Base-by-base conservation (phyloP, 2,113 vertebrate species). In the Sylvicapra grimmia region DNA sequence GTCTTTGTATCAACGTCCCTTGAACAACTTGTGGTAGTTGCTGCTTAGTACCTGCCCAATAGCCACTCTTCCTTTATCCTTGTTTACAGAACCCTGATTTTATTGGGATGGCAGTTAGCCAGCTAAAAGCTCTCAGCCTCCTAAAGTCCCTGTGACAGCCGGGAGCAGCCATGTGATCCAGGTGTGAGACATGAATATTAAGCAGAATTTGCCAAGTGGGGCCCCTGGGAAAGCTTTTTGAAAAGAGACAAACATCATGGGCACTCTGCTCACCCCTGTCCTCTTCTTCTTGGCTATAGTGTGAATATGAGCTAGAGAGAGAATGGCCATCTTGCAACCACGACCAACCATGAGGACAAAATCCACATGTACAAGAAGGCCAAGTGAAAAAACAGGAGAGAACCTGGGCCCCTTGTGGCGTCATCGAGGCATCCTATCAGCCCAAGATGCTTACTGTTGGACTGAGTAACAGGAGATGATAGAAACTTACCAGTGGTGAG, bases 221-320 rank as follows among this genome's bases (percentile, higher is more conserved):
- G 7, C 18, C n/a, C 53, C 18, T 5, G 2, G 59, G 51, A 75
- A 44, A 58, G 53, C 9, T 36, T 84, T 77, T 5, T 80, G 79
- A 88, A 49, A 65, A 51, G 33, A 93, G 63, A 36, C 16, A 15
- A 18, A 11, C 5, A 2, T 18, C 29, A 18, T 0, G 6, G n/a
- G 44, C 19, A 2, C 23, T 5, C 49, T 21, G 13, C 31, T 27
- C 13, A 1, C 27, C 84, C 16, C 16, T 11, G 11, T 6, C 13
- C 68, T 75, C 33, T 23, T 93, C 80, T 11, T 83, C 59, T 47
- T 1, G 18, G 61, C 82, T 18, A 0, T 12, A 6, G 2, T 2
- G 9, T 2, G 3, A 59, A 27, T 16, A 21, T 0, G 4, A 33
- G 3, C 36, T 19, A 23, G 25, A 7, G 9, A 19, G 2, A 6